Evolutionary conservation across 2,113 vertebrate species (phyloP), one percentile per base, ranked within the genome.

Genomic region (Ctenomys sociabilis): DNA sequence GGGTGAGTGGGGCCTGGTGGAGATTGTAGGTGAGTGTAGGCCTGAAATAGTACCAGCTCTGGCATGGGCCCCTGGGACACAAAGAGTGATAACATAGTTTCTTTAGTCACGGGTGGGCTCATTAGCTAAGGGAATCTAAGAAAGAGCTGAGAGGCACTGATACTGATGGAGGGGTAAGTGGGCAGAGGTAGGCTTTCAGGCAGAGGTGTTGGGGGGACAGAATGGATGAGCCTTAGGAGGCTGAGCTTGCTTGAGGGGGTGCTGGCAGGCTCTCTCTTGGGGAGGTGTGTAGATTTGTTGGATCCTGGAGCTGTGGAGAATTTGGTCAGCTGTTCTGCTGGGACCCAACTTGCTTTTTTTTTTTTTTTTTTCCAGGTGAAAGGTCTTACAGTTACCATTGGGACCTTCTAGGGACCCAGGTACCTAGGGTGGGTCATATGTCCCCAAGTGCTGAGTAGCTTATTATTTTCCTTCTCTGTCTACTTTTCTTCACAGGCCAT

Each of bases 401-500:
- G 17, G 49, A 80, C 24, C 3, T 84, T 95, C 83, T 8, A 21
- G 35, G 78, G 86, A n/a, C 19, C n/a, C 9, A 32, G 77, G 45
- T 40, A 37, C 52, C 10, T 70, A 9, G 68, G 35, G 32, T 64
- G 68, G 73, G 5, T 84, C 37, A 13, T 19, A 14, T 81, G 54
- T 28, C 80, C 37, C 16, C 28, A 73, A 73, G 32, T 26, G 45
- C 73, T 28, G 11, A 86, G 45, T 88, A 2, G 2, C 11, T 37
- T 95, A 52, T 90, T 6, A 4, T 66, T 87, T 13, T 78, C n/a
- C 77, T 57, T 45, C 35, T 82, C 30, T 93, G 40, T 26, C 11
- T 26, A 7, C 13, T 61, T 64, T 88, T 70, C 78, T 49, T 88
- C 54, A 26, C 66, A 99, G 99, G 99, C 89, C 99, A 99, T 98